phyloP scores from a whole-genome alignment of 1,140 invertebrate genomes.

The Sarcophaga bullata region DNA sequence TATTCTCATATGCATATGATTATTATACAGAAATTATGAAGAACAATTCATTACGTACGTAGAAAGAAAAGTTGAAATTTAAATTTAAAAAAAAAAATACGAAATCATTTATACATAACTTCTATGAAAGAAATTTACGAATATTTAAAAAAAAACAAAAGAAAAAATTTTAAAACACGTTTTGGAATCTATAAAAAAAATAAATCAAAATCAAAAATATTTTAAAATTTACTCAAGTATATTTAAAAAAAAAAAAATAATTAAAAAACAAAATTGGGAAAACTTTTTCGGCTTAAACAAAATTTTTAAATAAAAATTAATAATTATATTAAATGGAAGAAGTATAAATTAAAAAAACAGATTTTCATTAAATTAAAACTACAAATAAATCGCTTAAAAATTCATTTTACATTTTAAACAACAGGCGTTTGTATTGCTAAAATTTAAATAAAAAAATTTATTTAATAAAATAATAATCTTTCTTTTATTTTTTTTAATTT shows the following conservation, averaged over 20 bases:
- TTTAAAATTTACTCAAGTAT: conserved; percentile 27
- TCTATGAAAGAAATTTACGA: neutral
- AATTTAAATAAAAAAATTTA: too few species aligned
- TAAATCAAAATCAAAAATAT: conserved; percentile 33
- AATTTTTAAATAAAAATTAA: neutral
- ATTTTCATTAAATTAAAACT: neutral
- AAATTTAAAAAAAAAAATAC: neutral
- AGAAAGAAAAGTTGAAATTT: neutral
- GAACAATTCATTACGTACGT: neutral
- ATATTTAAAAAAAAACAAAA: neutral
- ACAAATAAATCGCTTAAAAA: neutral
- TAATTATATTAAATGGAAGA: neutral
- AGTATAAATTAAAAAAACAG: too few species aligned
- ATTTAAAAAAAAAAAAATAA: neutral
- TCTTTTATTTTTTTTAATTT: too few species aligned
- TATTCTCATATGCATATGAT: neutral
- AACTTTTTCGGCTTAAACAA: neutral
- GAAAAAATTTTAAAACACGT: neutral
- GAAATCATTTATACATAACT: neutral
- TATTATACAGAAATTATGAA: neutral
- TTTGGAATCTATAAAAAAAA: conserved; percentile 8
- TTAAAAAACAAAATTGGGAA: neutral
- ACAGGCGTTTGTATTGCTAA: too few species aligned
- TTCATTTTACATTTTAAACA: too few species aligned
- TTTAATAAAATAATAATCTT: too few species aligned